These are phyloP conservation scores for Panopea generosa DNA, from an alignment of 2,888 invertebrate species.

Conservation along the genomic window DNA sequence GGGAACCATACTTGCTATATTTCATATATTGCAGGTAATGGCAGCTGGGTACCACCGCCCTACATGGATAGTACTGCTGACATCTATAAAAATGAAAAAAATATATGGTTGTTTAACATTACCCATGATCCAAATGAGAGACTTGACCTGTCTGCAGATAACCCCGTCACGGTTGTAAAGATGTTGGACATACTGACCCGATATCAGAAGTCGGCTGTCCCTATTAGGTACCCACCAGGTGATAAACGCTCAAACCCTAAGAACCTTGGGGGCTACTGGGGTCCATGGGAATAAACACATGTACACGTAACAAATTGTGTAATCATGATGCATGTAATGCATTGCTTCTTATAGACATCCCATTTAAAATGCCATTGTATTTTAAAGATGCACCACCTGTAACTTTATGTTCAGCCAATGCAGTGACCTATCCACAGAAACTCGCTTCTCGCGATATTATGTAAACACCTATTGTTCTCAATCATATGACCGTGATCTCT, in stretches of 20 bases:
- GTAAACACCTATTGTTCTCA: no score
- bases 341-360: no score
- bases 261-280: slow-evolving; percentile 80
- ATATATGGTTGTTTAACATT: slow-evolving; percentile 83
- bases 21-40: slow-evolving; percentile 73
- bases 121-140: slow-evolving; percentile 78
- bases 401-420: no score
- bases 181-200: slow-evolving; percentile 72
- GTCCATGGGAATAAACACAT: slow-evolving; percentile 80
- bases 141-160: slow-evolving; percentile 71
- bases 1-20: background rate
- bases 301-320: no score
- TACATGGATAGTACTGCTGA: background rate
- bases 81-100: slow-evolving; percentile 67
- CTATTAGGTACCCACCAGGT: slow-evolving; percentile 73
- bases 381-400: no score
- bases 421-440: no score
- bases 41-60: slow-evolving; percentile 76
- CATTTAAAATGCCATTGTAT: no score
- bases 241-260: slow-evolving; percentile 77
- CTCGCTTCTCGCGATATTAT: no score
- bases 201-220: slow-evolving; percentile 80
- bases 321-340: no score
- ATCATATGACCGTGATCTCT: no score
- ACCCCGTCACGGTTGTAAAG: slow-evolving; percentile 68